phyloP scores from a whole-genome alignment of 1,140 invertebrate genomes.

The Nasonia longicornis region DNA sequence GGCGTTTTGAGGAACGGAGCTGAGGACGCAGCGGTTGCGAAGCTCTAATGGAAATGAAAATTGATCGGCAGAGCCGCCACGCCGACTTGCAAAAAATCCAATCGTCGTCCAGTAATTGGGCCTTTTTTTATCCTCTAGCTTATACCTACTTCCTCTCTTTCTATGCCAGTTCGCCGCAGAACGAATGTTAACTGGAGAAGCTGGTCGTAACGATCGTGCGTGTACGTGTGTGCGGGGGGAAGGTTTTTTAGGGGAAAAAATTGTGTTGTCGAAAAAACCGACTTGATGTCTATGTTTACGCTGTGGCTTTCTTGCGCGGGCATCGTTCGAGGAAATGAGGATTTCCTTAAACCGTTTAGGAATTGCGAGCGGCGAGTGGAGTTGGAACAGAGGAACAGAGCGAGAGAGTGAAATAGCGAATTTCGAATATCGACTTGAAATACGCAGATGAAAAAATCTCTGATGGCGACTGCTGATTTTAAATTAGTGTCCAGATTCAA shows the following conservation, averaged over 20 bases:
- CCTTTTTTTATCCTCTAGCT: neutral
- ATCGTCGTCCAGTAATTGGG: slow-evolving; percentile 29
- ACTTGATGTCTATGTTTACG: neutral
- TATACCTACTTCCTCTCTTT: slow-evolving; percentile 14
- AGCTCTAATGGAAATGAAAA: slow-evolving; percentile 56
- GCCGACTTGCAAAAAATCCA: slow-evolving; percentile 12
- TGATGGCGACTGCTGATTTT: too few species aligned
- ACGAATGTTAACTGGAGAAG: slow-evolving; percentile 10
- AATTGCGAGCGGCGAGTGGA: neutral
- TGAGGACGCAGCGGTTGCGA: neutral
- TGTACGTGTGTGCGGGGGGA: neutral
- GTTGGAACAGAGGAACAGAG: neutral
- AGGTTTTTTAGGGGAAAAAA: neutral
- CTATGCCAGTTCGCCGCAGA: neutral
- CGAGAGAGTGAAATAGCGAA: neutral
- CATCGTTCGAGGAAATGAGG: neutral
- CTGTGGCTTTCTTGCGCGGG: too few species aligned
- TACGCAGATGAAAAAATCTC: too few species aligned
- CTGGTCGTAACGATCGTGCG: neutral
- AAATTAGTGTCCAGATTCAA: too few species aligned
- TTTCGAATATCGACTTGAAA: neutral
- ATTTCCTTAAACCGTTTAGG: neutral
- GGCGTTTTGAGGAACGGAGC: slow-evolving; percentile 55
- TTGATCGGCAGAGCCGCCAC: slow-evolving; percentile 49
- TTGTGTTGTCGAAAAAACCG: neutral